Base-by-base conservation (phyloP, 1,140 invertebrate genomes). In the Microplitis demolitor region DNA sequence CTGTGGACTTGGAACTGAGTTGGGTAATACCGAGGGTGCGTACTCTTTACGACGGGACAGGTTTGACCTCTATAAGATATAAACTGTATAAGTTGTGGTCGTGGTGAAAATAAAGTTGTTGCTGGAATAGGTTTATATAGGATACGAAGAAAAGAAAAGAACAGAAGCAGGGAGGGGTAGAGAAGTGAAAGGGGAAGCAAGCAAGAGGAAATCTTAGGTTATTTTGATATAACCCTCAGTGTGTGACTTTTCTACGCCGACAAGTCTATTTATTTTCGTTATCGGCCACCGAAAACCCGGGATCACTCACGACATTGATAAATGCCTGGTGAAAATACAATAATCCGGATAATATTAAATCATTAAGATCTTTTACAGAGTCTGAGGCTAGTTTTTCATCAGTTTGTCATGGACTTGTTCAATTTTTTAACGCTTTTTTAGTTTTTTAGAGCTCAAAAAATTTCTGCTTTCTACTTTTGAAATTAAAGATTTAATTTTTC, bases 211-310 rank as follows among this genome's bases (percentile, higher is more conserved):
- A 16, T 33, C 31, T 39, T 11, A 35, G 16, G 24, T 66, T 34
- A 16, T 54, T 31, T 37, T 50, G 14, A 51, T 13, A 45, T 39
- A 24, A 11, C 51, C 39, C 51, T 53, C 53, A 54, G 51, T 50
- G 24, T 50, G 66, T 67, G 66, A 67, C 66, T 67, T 67, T 54
- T 67, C 66, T 39, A 54, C 37, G 62, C 37, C 45, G 13, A 67
- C 9, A 54, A 50, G 39, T 50, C 66, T 54, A 67, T 67, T 67
- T 67, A 67, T 67, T 67, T 67, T 37, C 39, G 37, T 67, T 50
- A 67, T 67, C 66, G 14, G 31, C 16, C 11, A 45, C 39, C 39
- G 39, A 14, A 67, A 67, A 31, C 39, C 66, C 50, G 8, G 50
- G 66, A 67, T 54, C 66, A 67, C 66, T 14, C 9, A 54, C 9